A percentile compares a stretch with the other conserved stretches of the same genome.
These are phyloP conservation scores for Tapirus indicus DNA, from an alignment of 2,797 vertebrate species.

Conservation along the genomic window DNA sequence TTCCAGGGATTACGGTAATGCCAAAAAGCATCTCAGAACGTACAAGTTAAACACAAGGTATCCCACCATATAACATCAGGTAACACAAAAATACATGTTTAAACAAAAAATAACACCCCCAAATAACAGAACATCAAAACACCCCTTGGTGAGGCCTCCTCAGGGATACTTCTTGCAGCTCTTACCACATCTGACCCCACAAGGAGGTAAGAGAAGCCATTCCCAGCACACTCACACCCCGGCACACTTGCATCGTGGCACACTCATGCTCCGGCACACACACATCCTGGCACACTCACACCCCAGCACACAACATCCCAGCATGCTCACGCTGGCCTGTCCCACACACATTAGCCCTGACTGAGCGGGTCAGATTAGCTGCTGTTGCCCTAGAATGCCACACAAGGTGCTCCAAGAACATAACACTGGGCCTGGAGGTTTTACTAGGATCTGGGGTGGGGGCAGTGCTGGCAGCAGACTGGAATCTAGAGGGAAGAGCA, in stretches of 20 bases:
- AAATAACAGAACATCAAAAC: not conserved
- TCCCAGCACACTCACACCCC: not conserved
- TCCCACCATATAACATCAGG: not conserved
- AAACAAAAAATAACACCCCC: not conserved
- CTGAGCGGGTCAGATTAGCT: fast-evolving
- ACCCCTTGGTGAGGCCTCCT: too few relatives aligned
- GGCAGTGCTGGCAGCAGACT: fast-evolving
- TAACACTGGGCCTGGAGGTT: fast-evolving
- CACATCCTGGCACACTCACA: too few relatives aligned
- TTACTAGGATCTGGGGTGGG: fast-evolving
- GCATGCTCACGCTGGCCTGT: not conserved
- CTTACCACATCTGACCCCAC: fast-evolving
- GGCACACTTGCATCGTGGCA: not conserved
- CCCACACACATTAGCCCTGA: fast-evolving
- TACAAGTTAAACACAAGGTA: not conserved
- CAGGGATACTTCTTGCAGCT: not conserved
- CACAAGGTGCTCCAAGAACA: not conserved
- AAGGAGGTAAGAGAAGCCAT: fast-evolving
- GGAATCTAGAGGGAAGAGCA: not conserved
- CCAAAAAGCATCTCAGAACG: not conserved
- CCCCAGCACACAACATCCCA: too few relatives aligned
- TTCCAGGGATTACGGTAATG: not conserved
- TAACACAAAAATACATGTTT: not conserved
- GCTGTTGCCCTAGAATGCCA: fast-evolving
- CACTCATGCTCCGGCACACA: too few relatives aligned